Conservation (phyloP, 2,888 invertebrate species). For the Diogma glabrata region DNA sequence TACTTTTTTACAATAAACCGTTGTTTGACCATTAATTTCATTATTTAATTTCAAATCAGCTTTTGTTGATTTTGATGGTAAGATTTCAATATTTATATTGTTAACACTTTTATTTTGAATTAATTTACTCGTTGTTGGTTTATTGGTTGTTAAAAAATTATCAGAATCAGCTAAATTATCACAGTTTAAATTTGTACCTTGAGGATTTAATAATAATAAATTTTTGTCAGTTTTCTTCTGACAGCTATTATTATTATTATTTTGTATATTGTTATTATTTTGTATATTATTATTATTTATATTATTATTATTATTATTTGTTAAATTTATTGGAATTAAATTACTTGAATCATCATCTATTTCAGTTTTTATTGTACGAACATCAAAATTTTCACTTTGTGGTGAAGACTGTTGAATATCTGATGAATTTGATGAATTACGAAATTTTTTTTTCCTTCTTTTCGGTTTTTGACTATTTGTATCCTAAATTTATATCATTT, state of each 20-base stretch:
- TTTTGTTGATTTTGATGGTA: constrained; percentile 1
- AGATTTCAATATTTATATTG: neutral
- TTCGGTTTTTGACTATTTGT: constrained; percentile 11
- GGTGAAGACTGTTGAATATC: constrained; percentile 16
- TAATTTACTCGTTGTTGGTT: constrained; percentile 15
- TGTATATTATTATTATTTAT: no score
- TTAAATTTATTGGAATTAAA: constrained; percentile 31
- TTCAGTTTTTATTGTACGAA: constrained; percentile 5
- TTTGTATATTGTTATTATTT: no score
- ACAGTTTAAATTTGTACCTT: constrained; percentile 21
- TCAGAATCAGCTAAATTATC: constrained; percentile 13
- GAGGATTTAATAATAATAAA: constrained; percentile 14
- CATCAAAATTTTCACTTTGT: constrained; percentile 7
- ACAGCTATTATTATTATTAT: no score
- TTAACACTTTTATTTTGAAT: neutral
- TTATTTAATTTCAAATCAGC: neutral
- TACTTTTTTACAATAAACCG: constrained; percentile 36
- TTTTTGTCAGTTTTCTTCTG: neutral
- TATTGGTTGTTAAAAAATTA: constrained; percentile 21
- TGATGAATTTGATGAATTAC: constrained; percentile 5
- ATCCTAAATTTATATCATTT: no score
- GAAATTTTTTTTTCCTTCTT: constrained; percentile 12
- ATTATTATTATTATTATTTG: constrained; percentile 13
- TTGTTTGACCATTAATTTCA: constrained; percentile 24
- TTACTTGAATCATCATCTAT: constrained; percentile 8